Conservation (phyloP, 2,113 vertebrate genomes). For the Xiphias gladius region DNA sequence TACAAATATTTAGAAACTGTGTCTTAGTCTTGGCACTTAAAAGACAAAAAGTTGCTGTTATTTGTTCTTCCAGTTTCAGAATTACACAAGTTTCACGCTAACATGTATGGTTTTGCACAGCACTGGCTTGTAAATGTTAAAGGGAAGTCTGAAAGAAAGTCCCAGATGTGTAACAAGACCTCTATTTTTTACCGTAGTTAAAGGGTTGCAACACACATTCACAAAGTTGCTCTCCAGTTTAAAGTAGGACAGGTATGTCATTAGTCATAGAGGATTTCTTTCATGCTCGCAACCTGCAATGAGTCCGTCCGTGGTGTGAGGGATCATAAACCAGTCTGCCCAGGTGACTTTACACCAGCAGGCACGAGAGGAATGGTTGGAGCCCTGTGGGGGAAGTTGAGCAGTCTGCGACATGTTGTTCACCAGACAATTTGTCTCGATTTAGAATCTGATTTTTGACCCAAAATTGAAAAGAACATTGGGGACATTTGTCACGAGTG, state of each 20-base stretch:
- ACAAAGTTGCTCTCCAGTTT: conserved; percentile 19
- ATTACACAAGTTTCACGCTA: conserved; percentile 33
- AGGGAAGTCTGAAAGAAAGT: conserved; percentile 17
- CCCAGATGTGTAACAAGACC: background rate
- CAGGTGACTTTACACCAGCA: conserved; percentile 61
- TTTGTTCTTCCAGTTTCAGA: background rate
- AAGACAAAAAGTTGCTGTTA: background rate
- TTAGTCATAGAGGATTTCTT: conserved; percentile 52
- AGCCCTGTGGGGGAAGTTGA: background rate
- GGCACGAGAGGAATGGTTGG: conserved; percentile 65
- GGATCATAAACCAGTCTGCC: conserved; percentile 78
- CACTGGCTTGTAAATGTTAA: background rate
- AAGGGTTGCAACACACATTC: conserved; percentile 49
- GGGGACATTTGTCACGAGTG: background rate
- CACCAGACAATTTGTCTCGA: background rate
- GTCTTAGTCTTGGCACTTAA: background rate
- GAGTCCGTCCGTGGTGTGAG: background rate
- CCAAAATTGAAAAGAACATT: background rate
- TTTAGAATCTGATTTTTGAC: background rate
- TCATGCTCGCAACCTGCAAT: conserved; percentile 32
- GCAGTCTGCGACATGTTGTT: background rate
- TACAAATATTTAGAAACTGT: background rate
- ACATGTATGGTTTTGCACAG: conserved; percentile 56
- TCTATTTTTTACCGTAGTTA: conserved; percentile 4
- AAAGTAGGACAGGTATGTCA: conserved; percentile 41